A percentile compares a stretch with the other conserved stretches of the same genome.
Evolutionary conservation across 2,797 vertebrate species (phyloP).

Genomic region (Alauda arvensis): DNA sequence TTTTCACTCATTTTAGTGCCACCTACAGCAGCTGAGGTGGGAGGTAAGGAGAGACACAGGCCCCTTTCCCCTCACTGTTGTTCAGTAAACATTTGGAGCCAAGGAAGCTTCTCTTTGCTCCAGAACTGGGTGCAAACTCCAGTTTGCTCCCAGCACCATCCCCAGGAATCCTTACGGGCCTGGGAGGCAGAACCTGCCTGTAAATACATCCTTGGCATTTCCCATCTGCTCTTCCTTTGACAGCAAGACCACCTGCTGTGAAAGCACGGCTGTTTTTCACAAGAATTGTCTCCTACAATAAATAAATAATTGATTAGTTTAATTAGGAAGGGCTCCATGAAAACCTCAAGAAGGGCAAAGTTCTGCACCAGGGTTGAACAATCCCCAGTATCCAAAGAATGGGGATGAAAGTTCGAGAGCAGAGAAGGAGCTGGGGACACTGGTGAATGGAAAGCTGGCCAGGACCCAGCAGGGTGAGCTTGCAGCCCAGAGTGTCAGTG

Average conservation of each 20-base stretch:
- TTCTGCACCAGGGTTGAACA: neutral
- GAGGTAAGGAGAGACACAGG: neutral
- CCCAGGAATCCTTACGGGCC: neutral
- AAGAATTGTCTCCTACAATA: neutral
- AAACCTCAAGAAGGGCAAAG: neutral
- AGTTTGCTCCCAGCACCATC: neutral
- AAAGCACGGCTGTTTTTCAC: neutral
- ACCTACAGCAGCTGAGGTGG: neutral
- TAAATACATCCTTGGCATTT: neutral
- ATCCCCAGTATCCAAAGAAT: accelerated
- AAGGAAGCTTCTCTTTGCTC: neutral
- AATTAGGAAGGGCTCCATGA: accelerated
- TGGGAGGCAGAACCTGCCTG: neutral
- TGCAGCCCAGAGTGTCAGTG: neutral
- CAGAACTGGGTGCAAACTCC: neutral
- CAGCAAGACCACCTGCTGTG: neutral
- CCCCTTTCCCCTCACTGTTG: accelerated
- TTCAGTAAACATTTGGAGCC: neutral
- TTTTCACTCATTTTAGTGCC: neutral
- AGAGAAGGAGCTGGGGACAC: neutral
- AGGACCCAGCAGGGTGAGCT: neutral
- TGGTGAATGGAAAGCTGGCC: neutral
- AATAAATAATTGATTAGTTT: neutral
- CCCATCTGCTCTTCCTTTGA: neutral
- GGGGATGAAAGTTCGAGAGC: neutral